Conservation (phyloP, 2,113 vertebrate genomes). For the Paraplagusia blochii region DNA sequence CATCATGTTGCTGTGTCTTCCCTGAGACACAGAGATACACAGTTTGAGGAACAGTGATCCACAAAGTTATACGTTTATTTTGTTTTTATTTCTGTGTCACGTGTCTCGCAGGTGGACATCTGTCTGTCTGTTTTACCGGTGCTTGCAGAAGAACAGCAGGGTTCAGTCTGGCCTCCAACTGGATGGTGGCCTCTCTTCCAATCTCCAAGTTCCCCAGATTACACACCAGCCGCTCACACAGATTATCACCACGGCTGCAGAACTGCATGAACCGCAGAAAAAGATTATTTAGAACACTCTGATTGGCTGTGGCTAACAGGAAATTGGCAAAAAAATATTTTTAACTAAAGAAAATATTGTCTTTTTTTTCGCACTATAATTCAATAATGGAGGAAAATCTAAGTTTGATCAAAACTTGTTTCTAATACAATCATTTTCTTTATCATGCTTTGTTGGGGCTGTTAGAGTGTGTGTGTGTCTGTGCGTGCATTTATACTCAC, state of each 20-base stretch:
- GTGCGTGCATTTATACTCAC: conserved; percentile 62
- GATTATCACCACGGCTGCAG: conserved; percentile 77
- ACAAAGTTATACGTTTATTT: no score
- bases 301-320: no score
- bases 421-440: no score
- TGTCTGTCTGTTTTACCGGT: conserved; percentile 48
- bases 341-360: no score
- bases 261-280: conserved; percentile 70
- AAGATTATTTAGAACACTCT: not conserved
- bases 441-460: no score
- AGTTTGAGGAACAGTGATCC: no score
- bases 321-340: no score
- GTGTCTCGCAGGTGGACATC: not conserved
- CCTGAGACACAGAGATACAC: conserved; percentile 67
- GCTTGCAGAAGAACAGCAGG: conserved; percentile 77
- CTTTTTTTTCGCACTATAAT: no score
- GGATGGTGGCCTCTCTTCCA: conserved; percentile 81
- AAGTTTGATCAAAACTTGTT: no score
- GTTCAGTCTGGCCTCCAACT: conserved; percentile 82
- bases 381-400: no score
- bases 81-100: no score
- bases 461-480: not conserved
- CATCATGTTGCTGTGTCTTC: conserved; percentile 77
- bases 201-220: conserved; percentile 85
- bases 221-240: conserved; percentile 84